Evolutionary conservation across 2,113 vertebrate genomes (phyloP).

Genomic region (Oreochromis tanganicae): DNA sequence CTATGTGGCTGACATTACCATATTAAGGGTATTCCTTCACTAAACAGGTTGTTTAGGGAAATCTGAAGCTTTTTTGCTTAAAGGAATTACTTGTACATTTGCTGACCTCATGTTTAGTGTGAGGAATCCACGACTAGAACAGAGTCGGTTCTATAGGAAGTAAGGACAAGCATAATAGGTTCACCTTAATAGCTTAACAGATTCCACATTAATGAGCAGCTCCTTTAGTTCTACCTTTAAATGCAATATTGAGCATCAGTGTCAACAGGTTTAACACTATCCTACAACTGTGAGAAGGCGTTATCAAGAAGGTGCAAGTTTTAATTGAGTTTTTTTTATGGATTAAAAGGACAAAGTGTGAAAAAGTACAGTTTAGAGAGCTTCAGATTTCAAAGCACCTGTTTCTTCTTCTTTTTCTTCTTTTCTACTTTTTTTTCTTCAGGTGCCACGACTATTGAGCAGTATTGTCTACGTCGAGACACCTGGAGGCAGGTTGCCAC

Average conservation of each 20-base stretch:
- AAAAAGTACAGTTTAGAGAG: background rate
- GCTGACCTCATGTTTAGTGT: background rate
- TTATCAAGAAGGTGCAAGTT: background rate
- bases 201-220: background rate
- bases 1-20: too few relatives aligned
- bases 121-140: background rate
- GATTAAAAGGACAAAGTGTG: background rate
- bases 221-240: background rate
- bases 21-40: background rate
- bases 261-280: background rate
- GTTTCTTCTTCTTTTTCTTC: background rate
- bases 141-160: fast-evolving
- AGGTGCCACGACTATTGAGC: slow-evolving; percentile 98
- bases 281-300: background rate
- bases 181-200: background rate
- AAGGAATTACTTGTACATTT: background rate
- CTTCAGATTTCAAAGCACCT: background rate
- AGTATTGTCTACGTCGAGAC: slow-evolving; percentile 92
- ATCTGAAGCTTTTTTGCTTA: background rate
- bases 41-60: background rate
- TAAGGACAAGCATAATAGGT: background rate
- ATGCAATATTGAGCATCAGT: background rate
- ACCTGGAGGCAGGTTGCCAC: slow-evolving; percentile 92
- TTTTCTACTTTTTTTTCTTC: background rate
- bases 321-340: background rate